Percentiles rank a stretch among this genome's conserved stretches.
Evolutionary conservation across 1,140 invertebrate species (phyloP).

Genomic region (Acromyrmex echinatior): DNA sequence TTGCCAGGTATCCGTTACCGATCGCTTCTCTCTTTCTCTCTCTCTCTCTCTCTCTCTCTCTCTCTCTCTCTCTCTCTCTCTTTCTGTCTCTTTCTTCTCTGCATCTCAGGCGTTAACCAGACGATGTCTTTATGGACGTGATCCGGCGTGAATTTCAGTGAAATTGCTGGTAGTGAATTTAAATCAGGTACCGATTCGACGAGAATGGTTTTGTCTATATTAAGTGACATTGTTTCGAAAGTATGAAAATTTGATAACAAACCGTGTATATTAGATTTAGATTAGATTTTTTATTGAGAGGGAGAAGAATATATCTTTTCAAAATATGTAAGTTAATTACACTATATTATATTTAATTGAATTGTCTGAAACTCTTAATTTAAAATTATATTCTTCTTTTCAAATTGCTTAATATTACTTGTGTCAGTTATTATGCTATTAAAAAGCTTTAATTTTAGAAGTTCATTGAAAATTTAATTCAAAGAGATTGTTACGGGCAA

Average conservation of each 20-base stretch:
- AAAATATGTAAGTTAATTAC: neutral
- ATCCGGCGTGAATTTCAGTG: conserved; percentile 29
- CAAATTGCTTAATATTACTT: neutral
- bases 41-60: neutral
- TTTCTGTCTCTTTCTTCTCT: neutral
- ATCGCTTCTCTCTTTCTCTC: conserved; percentile 21
- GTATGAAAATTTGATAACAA: conserved; percentile 30
- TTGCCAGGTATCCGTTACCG: conserved; percentile 67
- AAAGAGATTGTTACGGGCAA: neutral
- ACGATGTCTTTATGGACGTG: conserved; percentile 23
- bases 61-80: no score
- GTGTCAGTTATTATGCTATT: neutral
- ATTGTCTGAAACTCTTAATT: neutral
- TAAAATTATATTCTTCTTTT: neutral
- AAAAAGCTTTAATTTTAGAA: neutral
- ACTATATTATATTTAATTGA: neutral
- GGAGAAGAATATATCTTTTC: neutral
- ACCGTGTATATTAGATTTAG: neutral
- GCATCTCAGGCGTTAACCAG: conserved; percentile 22
- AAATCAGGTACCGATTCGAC: conserved; percentile 49
- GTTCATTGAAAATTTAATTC: neutral
- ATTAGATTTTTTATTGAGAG: no score
- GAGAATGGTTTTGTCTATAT: conserved; percentile 16
- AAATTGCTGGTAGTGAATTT: conserved; percentile 45
- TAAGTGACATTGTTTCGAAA: neutral